Base-by-base conservation (phyloP, 1,140 invertebrate species). In the Charaxes varanes region DNA sequence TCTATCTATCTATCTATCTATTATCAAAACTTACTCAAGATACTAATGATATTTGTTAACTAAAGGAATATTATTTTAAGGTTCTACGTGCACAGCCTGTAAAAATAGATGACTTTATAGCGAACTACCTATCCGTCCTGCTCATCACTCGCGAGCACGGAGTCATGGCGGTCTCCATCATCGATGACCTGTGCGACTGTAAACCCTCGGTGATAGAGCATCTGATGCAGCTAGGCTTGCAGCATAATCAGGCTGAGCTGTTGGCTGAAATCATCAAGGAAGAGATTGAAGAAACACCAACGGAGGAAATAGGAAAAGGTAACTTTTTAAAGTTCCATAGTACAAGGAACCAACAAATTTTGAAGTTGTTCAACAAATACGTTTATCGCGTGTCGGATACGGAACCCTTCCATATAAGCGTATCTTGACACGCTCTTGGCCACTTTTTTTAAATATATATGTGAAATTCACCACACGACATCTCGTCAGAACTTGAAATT, bases 81-180 rank as follows among this genome's bases (percentile, higher is more conserved):
- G 89, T 91, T 3, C 58, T 92, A 1, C 77, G 90, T 18, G 83
- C 71, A 12, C 89, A 92, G 52, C 90, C 90, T 0, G 55, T 64
- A 12, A 73, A 89, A 14, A 83, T 91, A 2, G 88, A 86, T 50
- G 79, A 78, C 41, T 92, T 90, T 55, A 88, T 92, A 53, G 86
- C 90, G 1, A 89, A 91, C 61, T 92, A 92, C 59, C 67, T 90
- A 4, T 89, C 90, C 33, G 86, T 86, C 1, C 68, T 92, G 11
- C 73, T 92, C 10, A 87, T 90, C 7, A 90, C 89, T 0, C 81
- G 90, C n/a, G 91, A 92, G 31, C 74, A 82, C 24, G 78, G 78
- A 1, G 53, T 78, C 5, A 59, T 82, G 54, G 66, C 78, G 0
- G 55, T 70, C 2, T 73, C 57, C 38, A 62, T 82, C 2, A 42